Percentiles rank a stretch among this genome's conserved stretches.
Conservation (phyloP, 2,113 vertebrate species). For the Poeciliopsis prolifica region DNA sequence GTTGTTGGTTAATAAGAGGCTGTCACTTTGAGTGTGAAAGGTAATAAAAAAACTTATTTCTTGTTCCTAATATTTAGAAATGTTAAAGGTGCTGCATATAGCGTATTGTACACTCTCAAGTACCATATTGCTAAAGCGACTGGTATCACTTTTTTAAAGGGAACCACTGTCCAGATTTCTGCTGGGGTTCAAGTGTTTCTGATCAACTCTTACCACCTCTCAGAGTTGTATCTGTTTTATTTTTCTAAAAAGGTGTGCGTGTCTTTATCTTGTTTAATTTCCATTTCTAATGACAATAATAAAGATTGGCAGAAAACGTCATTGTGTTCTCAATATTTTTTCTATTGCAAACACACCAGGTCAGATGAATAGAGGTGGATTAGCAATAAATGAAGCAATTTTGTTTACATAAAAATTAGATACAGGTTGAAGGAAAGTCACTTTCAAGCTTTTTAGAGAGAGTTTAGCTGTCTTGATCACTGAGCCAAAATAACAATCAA, state of each 20-base stretch:
- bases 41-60: not conserved
- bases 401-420: too few relatives aligned
- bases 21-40: not conserved
- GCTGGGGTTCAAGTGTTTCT: not conserved
- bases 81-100: not conserved
- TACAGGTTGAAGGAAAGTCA: too few relatives aligned
- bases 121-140: not conserved
- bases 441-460: too few relatives aligned
- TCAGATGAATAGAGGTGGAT: too few relatives aligned
- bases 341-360: not conserved
- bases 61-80: not conserved
- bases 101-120: not conserved
- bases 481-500: too few relatives aligned
- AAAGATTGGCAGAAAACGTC: not conserved
- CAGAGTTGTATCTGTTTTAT: not conserved
- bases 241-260: not conserved
- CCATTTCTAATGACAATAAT: not conserved
- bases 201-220: not conserved
- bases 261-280: not conserved
- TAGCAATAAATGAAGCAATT: too few relatives aligned
- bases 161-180: not conserved
- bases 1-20: not conserved
- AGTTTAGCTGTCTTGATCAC: too few relatives aligned
- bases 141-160: not conserved
- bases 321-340: not conserved